These are phyloP conservation scores for Emys orbicularis DNA, from an alignment of 2,797 vertebrate species.

Conservation along the genomic window DNA sequence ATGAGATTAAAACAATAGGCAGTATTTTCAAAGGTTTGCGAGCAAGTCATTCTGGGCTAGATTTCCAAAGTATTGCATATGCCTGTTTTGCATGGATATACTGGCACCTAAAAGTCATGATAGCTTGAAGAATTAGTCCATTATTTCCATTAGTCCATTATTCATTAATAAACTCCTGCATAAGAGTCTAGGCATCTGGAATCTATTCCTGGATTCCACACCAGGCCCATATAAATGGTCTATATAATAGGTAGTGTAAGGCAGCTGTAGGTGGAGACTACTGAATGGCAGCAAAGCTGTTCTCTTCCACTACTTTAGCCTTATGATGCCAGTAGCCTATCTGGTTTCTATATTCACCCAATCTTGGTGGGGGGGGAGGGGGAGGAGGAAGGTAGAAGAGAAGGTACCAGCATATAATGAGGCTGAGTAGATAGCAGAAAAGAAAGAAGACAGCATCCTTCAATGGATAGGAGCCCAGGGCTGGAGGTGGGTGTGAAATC, in stretches of 20 bases:
- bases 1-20: neutral
- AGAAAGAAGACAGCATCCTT: too few species aligned
- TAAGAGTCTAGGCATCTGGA: neutral
- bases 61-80: neutral
- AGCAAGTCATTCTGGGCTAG: neutral
- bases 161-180: neutral
- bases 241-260: neutral
- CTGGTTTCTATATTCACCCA: too few species aligned
- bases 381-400: too few species aligned
- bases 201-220: neutral
- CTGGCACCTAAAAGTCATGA: neutral
- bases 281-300: too few species aligned
- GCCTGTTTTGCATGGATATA: neutral
- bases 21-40: neutral
- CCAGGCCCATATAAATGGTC: neutral
- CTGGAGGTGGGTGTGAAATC: too few species aligned
- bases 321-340: too few species aligned
- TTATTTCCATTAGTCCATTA: neutral
- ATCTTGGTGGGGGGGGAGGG: fast-evolving
- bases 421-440: too few species aligned
- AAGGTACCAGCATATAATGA: too few species aligned
- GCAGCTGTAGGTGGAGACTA: too few species aligned
- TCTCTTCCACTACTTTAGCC: too few species aligned
- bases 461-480: too few species aligned
- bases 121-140: neutral